Percentiles rank a stretch among this genome's conserved stretches.
These are phyloP conservation scores for Pygoscelis adeliae DNA, from an alignment of 2,113 vertebrate species.

Conservation along the genomic window DNA sequence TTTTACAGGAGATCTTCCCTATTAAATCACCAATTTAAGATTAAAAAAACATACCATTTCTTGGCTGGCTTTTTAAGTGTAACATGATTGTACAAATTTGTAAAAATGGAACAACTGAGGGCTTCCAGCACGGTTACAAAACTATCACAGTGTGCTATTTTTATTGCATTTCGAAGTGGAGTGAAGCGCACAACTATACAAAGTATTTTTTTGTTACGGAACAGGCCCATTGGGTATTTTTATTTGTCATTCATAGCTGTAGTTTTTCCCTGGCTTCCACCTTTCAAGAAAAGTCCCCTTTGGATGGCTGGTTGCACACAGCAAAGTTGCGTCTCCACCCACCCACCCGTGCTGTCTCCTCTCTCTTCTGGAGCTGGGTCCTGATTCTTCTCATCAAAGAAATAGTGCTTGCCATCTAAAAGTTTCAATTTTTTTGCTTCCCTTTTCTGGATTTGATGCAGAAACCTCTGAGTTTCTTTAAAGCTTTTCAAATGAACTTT, in stretches of 20 bases:
- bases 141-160: not conserved
- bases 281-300: not conserved
- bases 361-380: not conserved
- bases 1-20: not conserved
- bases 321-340: not conserved
- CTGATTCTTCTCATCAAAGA: not conserved
- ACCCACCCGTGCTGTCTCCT: fast-evolving
- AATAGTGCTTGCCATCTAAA: not conserved
- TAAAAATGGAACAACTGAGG: not conserved
- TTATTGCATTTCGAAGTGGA: not conserved
- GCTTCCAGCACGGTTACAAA: not conserved
- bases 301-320: not conserved
- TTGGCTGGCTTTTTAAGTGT: not conserved
- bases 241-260: not conserved
- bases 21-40: not conserved
- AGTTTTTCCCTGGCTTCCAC: not conserved
- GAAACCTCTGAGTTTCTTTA: not conserved
- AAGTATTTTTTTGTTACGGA: not conserved
- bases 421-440: not conserved
- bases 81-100: not conserved
- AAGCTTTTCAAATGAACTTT: not conserved
- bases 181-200: fast-evolving
- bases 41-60: not conserved
- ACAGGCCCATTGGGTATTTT: not conserved
- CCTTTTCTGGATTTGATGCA: not conserved